A percentile compares a stretch with the other conserved stretches of the same genome.
Evolutionary conservation across 2,888 invertebrate species (phyloP).

Genomic region (Lasioglossum zephyrum): DNA sequence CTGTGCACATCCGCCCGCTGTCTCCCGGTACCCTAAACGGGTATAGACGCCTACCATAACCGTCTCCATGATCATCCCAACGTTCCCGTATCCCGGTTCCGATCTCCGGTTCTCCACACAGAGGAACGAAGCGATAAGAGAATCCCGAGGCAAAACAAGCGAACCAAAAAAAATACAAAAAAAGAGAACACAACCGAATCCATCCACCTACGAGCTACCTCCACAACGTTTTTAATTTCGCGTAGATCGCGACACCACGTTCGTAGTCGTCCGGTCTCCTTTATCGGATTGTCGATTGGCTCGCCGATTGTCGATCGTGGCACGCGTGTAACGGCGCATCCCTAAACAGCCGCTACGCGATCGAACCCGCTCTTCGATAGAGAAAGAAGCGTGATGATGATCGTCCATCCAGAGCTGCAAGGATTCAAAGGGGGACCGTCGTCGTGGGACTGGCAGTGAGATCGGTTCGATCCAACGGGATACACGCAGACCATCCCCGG

Average conservation of each 20-base stretch:
- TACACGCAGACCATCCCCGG: slow-evolving; percentile 19
- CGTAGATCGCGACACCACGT: slow-evolving; percentile 34
- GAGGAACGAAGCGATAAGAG: not conserved
- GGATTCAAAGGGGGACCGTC: slow-evolving; percentile 30
- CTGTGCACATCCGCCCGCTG: slow-evolving; percentile 67
- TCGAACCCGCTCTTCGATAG: slow-evolving; percentile 17
- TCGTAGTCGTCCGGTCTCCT: slow-evolving; percentile 43
- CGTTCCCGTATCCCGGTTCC: not conserved
- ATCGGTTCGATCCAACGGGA: not conserved
- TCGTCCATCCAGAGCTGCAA: slow-evolving; percentile 22
- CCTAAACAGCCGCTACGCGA: slow-evolving; percentile 12
- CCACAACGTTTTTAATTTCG: slow-evolving; percentile 35
- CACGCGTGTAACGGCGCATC: slow-evolving; percentile 13
- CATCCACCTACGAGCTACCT: slow-evolving; percentile 52
- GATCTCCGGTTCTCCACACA: not conserved
- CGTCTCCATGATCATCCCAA: not conserved
- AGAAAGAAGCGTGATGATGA: slow-evolving; percentile 26
- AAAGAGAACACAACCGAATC: slow-evolving; percentile 30
- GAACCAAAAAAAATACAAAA: not conserved
- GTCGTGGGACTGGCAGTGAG: slow-evolving; percentile 46
- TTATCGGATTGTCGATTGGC: slow-evolving; percentile 25
- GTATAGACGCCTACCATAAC: not conserved
- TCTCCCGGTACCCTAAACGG: slow-evolving; percentile 20
- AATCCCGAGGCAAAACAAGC: slow-evolving; percentile 5
- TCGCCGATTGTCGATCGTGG: slow-evolving; percentile 44